Base-by-base conservation (phyloP, 2,797 vertebrate genomes). In the Sternotherus odoratus region DNA sequence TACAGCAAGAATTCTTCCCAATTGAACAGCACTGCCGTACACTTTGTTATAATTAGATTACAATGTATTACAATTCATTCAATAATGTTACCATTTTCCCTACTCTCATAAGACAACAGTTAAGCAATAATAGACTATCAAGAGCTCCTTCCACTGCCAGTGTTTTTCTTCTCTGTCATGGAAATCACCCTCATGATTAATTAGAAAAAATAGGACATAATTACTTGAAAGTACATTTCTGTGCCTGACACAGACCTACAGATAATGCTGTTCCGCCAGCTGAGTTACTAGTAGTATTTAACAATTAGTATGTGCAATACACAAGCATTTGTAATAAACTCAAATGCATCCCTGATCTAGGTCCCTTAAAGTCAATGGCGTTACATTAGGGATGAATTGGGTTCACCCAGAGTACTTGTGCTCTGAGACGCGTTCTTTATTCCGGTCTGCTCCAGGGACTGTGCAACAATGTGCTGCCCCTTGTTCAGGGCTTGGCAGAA, bases 41-140 rank as follows among this genome's bases (percentile, higher is more conserved):
- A 77, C 13, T 89, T 95, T 66, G 24, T 21, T 77, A 4, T 26
- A 85, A 48, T 10, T 85, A 77, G 4, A 91, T 3, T 82, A 63
- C 46, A 85, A 36, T 79, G 77, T 80, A 74, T 72, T 91, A 39
- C 86, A 46, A 60, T 77, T 6, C 24, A 75, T 92, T 93, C 54
- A 28, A n/a, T 89, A 51, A 79, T 50, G 3, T 83, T 53, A 2
- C 28, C 23, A 26, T 66, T 91, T 92, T 85, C 69, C 88, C 33
- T 28, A 81, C 92, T 72, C 86, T 90, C 6, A 0, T 81, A 90
- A 86, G 3, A 48, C 46, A 46, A 43, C 53, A 83, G 7, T 89
- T 86, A 89, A 95, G 84, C 33, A 16, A 13, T 88, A 89, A 93
- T 91, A 91, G 95, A 66, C 23, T 19, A 50, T 81, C 15, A 46